These are phyloP conservation scores for Idaea dimidiata DNA, from an alignment of 2,888 invertebrate genomes.

Conservation along the genomic window DNA sequence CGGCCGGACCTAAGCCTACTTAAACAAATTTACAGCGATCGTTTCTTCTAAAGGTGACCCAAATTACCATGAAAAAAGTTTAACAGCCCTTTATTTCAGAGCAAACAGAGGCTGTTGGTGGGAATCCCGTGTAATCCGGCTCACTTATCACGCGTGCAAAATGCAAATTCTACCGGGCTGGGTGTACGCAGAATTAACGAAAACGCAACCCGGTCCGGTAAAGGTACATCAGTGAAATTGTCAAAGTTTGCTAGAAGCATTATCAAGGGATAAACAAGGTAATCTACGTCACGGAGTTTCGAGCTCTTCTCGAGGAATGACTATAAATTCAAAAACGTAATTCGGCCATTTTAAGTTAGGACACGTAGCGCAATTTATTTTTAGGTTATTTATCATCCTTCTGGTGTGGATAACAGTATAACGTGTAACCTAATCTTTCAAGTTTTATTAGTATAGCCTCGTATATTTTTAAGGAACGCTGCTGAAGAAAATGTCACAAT, in stretches of 20 bases:
- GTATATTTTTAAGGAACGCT: not conserved
- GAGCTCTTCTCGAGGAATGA: slow-evolving; percentile 29
- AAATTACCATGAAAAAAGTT: slow-evolving; percentile 79
- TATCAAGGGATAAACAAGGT: slow-evolving; percentile 61
- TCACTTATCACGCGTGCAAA: slow-evolving; percentile 81
- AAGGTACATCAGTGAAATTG: slow-evolving; percentile 67
- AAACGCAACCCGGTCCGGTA: slow-evolving; percentile 51
- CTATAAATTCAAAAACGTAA: slow-evolving; percentile 32
- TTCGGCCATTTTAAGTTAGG: slow-evolving; percentile 32
- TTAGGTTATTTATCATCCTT: slow-evolving; percentile 29
- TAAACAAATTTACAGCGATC: slow-evolving; percentile 76
- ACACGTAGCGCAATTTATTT: slow-evolving; percentile 34
- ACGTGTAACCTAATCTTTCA: slow-evolving; percentile 1
- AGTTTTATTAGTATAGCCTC: not conserved
- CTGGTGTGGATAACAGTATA: slow-evolving; percentile 1
- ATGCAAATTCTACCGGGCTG: slow-evolving; percentile 73
- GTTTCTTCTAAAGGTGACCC: slow-evolving; percentile 77
- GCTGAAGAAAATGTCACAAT: not conserved
- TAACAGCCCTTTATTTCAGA: slow-evolving; percentile 79
- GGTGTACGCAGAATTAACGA: slow-evolving; percentile 73
- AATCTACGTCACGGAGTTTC: slow-evolving; percentile 44
- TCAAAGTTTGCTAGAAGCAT: slow-evolving; percentile 68
- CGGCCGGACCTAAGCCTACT: slow-evolving; percentile 68
- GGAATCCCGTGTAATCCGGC: slow-evolving; percentile 77
- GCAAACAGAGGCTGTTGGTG: slow-evolving; percentile 77